phyloP scores from a whole-genome alignment of 2,797 vertebrate species.

The Notolabrus celidotus region DNA sequence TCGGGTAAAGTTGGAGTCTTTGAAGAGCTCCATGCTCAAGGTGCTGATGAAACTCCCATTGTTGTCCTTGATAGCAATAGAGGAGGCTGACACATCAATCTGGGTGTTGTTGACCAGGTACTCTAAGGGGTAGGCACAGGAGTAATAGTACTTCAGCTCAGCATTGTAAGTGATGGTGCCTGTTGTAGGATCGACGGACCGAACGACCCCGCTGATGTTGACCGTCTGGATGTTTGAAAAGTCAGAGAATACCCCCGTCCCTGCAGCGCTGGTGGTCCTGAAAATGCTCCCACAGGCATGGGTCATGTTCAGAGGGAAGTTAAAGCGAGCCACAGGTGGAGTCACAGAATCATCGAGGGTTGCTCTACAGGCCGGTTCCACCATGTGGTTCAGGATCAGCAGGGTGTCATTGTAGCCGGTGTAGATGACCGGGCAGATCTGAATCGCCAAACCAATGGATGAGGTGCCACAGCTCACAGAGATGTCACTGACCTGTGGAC shows the following conservation, averaged over 20 bases:
- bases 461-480: constrained; percentile 81
- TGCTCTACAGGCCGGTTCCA: constrained; percentile 64
- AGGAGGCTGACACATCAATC: constrained; percentile 81
- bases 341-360: constrained; percentile 65
- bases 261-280: constrained; percentile 74
- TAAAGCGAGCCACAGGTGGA: constrained; percentile 80
- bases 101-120: constrained; percentile 86
- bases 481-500: constrained; percentile 79
- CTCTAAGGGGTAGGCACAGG: constrained; percentile 83
- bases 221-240: constrained; percentile 85
- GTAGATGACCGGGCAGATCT: constrained; percentile 81
- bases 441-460: constrained; percentile 75
- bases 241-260: constrained; percentile 78
- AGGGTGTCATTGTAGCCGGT: constrained; percentile 85
- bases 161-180: constrained; percentile 83
- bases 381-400: constrained; percentile 78
- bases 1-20: constrained; percentile 61
- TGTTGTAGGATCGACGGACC: constrained; percentile 72
- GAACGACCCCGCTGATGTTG: constrained; percentile 82
- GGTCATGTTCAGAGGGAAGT: constrained; percentile 81
- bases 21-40: constrained; percentile 79
- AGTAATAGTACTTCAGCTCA: constrained; percentile 86
- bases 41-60: constrained; percentile 89
- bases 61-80: constrained; percentile 82
- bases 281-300: constrained; percentile 80